Conservation (phyloP, 2,113 vertebrate species). For the Phyllostomus discolor region DNA sequence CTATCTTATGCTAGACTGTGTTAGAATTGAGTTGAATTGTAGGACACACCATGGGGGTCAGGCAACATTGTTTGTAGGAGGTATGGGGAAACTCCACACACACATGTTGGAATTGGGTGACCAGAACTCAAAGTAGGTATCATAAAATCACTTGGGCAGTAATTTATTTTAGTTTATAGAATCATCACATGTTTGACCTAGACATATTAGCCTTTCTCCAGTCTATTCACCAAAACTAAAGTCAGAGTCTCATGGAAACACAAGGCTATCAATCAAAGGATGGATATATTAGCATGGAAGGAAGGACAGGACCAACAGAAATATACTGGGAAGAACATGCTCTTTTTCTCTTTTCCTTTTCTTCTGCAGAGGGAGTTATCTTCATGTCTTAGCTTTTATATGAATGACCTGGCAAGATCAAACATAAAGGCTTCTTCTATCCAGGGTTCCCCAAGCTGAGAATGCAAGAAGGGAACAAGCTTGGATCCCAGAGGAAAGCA, state of each 20-base stretch:
- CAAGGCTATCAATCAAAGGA: background rate
- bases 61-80: background rate
- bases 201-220: background rate
- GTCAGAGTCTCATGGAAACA: background rate
- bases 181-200: background rate
- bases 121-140: background rate
- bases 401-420: background rate
- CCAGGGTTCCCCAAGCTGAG: background rate
- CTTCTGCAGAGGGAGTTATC: background rate
- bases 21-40: background rate
- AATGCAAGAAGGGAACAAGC: background rate
- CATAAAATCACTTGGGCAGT: background rate
- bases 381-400: background rate
- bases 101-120: background rate
- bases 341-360: background rate
- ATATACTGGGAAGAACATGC: background rate
- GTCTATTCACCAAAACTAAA: background rate
- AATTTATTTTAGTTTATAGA: background rate
- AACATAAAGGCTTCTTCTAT: background rate
- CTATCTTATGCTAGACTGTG: background rate
- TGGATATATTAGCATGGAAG: background rate
- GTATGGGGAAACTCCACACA: background rate
- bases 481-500: background rate
- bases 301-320: background rate
- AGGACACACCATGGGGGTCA: background rate